Evolutionary conservation across 1,140 invertebrate genomes (phyloP).

Genomic region (Aphidius ervi): DNA sequence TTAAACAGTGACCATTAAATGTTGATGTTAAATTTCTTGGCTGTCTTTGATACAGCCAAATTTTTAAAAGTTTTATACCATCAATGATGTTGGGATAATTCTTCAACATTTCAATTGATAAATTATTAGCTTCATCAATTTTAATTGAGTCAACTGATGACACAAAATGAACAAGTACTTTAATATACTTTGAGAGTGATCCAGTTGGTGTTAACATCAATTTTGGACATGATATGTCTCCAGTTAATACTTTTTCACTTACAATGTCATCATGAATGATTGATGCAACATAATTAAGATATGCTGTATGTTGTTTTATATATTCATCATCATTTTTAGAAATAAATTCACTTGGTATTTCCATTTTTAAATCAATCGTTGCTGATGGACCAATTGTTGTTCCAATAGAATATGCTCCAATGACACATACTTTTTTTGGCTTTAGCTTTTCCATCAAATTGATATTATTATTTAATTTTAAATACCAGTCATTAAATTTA

Average conservation of each 20-base stretch:
- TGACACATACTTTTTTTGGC: conserved; percentile 56
- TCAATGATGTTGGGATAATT: conserved; percentile 68
- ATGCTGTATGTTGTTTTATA: conserved; percentile 75
- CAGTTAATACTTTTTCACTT: conserved; percentile 57
- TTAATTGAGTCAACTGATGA: conserved; percentile 63
- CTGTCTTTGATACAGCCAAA: conserved; percentile 79
- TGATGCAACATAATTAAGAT: conserved; percentile 66
- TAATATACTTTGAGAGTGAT: conserved; percentile 56
- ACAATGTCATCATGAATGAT: conserved; percentile 56
- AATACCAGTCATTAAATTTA: conserved; percentile 60
- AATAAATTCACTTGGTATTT: conserved; percentile 64
- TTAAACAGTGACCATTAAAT: conserved; percentile 67
- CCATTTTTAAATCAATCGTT: conserved; percentile 61
- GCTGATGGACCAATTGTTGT: conserved; percentile 60
- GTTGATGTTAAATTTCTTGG: conserved; percentile 55
- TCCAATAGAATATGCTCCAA: conserved; percentile 62
- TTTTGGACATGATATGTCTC: conserved; percentile 64
- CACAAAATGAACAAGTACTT: conserved; percentile 59
- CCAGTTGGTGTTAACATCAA: conserved; percentile 62
- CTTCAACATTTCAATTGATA: conserved; percentile 47
- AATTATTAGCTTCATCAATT: conserved; percentile 50
- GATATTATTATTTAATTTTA: conserved; percentile 55
- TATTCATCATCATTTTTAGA: conserved; percentile 75
- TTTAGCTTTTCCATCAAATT: conserved; percentile 42
- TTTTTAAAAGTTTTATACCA: conserved; percentile 74